Conservation (phyloP, 2,888 invertebrate species). For the Ichneumoninae sp. region DNA sequence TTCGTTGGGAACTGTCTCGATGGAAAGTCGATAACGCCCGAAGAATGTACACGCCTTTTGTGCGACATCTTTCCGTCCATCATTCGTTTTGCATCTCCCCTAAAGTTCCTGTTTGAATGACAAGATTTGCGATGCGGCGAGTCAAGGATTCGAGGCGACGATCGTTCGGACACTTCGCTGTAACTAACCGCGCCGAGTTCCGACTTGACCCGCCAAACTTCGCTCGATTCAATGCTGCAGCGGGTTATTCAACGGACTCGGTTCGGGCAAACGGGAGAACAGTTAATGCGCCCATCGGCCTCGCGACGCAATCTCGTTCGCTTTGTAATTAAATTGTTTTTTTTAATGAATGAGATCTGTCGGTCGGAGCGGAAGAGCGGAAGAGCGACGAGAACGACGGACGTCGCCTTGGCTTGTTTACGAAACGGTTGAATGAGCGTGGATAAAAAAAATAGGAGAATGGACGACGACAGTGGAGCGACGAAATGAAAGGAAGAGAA, state of each 20-base stretch:
- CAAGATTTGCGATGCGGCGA: too few species aligned
- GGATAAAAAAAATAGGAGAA: conserved; percentile 13
- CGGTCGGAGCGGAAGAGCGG: not conserved
- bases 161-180: too few species aligned
- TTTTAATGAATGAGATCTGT: conserved; percentile 56
- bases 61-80: not conserved
- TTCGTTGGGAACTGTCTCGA: not conserved
- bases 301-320: conserved; percentile 41
- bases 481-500: not conserved
- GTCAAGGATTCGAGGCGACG: too few species aligned
- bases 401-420: not conserved
- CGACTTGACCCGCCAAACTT: too few species aligned
- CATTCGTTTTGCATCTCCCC: not conserved
- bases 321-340: conserved; percentile 49
- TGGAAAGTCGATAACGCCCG: conserved; percentile 25
- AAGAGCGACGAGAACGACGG: conserved; percentile 11
- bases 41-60: not conserved
- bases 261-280: not conserved
- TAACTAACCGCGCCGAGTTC: too few species aligned
- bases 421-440: conserved; percentile 7
- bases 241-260: too few species aligned
- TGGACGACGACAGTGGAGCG: not conserved
- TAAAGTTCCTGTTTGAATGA: not conserved
- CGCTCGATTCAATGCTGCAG: too few species aligned
- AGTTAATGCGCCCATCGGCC: conserved; percentile 42